Conservation (phyloP, 2,888 invertebrate species). For the Morpho helenor region DNA sequence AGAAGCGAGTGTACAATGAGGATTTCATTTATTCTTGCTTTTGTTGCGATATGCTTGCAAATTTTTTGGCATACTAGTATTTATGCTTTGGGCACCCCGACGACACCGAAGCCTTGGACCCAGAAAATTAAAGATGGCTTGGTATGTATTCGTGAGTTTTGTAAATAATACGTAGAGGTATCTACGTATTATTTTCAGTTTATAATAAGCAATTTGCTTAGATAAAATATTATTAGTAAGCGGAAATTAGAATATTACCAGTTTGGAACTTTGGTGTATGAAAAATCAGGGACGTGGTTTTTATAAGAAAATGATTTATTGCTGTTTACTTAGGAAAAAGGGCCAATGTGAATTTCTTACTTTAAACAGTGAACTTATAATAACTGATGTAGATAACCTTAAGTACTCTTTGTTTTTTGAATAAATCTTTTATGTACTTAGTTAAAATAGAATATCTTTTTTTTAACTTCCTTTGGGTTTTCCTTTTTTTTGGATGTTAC, state of each 20-base stretch:
- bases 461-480: too few species aligned
- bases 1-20: slow-evolving; percentile 33
- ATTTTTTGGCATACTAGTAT: slow-evolving; percentile 31
- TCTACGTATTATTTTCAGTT: too few species aligned
- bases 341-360: slow-evolving; percentile 2
- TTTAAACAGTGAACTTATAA: not conserved
- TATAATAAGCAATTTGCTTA: too few species aligned
- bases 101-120: slow-evolving; percentile 43
- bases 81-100: slow-evolving; percentile 22
- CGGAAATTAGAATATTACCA: too few species aligned
- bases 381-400: not conserved
- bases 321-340: slow-evolving; percentile 1
- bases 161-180: too few species aligned
- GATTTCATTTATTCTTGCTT: slow-evolving; percentile 29
- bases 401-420: slow-evolving; percentile 1
- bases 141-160: slow-evolving; percentile 32
- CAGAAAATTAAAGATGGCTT: slow-evolving; percentile 45
- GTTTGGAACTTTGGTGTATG: too few species aligned
- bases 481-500: too few species aligned
- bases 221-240: too few species aligned
- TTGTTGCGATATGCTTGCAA: slow-evolving; percentile 30
- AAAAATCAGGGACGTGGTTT: not conserved
- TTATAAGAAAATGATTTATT: slow-evolving; percentile 6
- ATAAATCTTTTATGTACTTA: not conserved
- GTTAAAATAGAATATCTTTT: not conserved